Conservation (phyloP, 2,888 invertebrate species). For the Incurvaria masculella region DNA sequence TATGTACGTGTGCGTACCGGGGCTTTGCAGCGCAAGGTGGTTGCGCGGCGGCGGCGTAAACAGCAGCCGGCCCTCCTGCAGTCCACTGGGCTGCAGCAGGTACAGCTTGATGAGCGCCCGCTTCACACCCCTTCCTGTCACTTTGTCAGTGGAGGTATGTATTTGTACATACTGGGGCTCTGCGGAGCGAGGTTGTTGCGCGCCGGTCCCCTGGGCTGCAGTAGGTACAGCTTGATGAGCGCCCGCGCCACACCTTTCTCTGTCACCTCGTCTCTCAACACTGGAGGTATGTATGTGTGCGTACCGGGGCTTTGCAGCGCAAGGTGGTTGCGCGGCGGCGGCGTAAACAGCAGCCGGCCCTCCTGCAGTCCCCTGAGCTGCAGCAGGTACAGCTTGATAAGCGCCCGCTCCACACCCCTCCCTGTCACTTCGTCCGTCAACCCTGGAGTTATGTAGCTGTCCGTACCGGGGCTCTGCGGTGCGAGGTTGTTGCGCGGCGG, state of each 20-base stretch:
- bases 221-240: slow-evolving; percentile 67
- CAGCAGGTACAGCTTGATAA: slow-evolving; percentile 70
- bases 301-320: slow-evolving; percentile 19
- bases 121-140: too few species aligned
- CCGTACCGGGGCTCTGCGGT: slow-evolving; percentile 19
- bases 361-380: slow-evolving; percentile 89
- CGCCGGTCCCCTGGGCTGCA: slow-evolving; percentile 75
- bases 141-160: too few species aligned
- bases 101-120: slow-evolving; percentile 61
- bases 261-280: background rate
- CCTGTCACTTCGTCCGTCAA: too few species aligned
- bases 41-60: slow-evolving; percentile 45
- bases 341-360: slow-evolving; percentile 66
- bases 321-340: slow-evolving; percentile 24
- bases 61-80: slow-evolving; percentile 79
- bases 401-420: too few species aligned
- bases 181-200: slow-evolving; percentile 17
- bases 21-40: slow-evolving; percentile 19
- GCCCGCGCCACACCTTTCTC: slow-evolving; percentile 19
- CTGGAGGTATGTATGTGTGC: too few species aligned
- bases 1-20: slow-evolving; percentile 15
- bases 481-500: slow-evolving; percentile 21
- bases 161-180: slow-evolving; percentile 17
- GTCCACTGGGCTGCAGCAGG: slow-evolving; percentile 79
- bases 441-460: too few species aligned